A percentile compares a stretch with the other conserved stretches of the same genome.
Conservation (phyloP, 2,797 vertebrate genomes). For the Poeciliopsis gracilis region DNA sequence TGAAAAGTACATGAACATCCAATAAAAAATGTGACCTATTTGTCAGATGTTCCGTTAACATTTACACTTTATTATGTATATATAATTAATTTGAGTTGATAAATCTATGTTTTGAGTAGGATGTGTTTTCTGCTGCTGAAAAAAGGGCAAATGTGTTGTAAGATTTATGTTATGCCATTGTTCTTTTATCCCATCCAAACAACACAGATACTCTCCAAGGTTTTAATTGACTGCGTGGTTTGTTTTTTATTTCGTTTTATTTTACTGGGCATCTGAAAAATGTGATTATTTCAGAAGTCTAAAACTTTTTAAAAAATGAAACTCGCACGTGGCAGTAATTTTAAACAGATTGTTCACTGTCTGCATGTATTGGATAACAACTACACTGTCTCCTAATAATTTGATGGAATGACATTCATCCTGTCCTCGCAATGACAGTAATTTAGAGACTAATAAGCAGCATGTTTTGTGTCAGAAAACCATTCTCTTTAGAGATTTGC, state of each 20-base stretch:
- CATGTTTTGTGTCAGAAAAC: conserved; percentile 40
- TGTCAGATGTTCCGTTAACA: not conserved
- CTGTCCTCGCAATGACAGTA: conserved; percentile 21
- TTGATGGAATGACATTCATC: conserved; percentile 16
- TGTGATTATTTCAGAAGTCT: not conserved
- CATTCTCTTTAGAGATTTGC: conserved; percentile 35
- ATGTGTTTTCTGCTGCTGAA: not conserved
- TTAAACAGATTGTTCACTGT: not conserved
- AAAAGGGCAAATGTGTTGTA: not conserved
- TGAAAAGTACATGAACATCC: not conserved
- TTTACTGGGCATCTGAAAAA: not conserved
- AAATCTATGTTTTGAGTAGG: not conserved
- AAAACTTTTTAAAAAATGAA: too few relatives aligned
- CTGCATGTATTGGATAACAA: not conserved
- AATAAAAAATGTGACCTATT: not conserved
- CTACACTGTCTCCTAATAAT: conserved; percentile 21
- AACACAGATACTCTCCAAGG: not conserved
- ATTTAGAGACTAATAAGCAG: conserved; percentile 43
- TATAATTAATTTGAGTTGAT: not conserved
- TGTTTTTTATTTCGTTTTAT: not conserved
- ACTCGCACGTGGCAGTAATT: not conserved
- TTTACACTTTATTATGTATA: not conserved
- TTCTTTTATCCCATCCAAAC: not conserved
- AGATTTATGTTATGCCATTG: not conserved
- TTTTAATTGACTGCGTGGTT: not conserved